Conservation (phyloP, 2,888 invertebrate species). For the Notodonta dromedarius region DNA sequence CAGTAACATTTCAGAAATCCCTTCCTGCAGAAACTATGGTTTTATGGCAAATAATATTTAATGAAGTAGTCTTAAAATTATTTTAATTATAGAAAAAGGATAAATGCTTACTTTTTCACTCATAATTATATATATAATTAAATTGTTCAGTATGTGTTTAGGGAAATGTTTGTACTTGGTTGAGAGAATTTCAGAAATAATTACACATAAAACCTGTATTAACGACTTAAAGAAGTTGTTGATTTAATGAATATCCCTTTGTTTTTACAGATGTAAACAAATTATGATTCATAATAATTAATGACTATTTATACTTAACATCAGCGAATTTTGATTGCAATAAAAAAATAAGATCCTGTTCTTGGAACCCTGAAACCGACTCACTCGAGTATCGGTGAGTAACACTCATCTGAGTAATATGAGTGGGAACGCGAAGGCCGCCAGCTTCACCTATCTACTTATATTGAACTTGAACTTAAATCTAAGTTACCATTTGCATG, state of each 20-base stretch:
- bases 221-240: too few relatives aligned
- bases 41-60: not conserved
- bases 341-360: not conserved
- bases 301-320: too few relatives aligned
- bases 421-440: constrained; percentile 2
- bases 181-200: too few relatives aligned
- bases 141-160: not conserved
- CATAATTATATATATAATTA: not conserved
- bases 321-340: too few relatives aligned
- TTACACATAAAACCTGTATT: too few relatives aligned
- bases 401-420: constrained; percentile 5
- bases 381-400: not conserved
- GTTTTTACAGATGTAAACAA: too few relatives aligned
- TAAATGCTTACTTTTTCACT: not conserved
- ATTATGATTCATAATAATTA: too few relatives aligned
- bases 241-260: too few relatives aligned
- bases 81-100: not conserved
- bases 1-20: not conserved
- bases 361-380: not conserved
- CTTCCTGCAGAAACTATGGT: not conserved
- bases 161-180: not conserved
- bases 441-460: not conserved
- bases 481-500: not conserved
- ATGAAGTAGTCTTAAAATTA: too few relatives aligned
- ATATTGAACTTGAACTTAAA: constrained; percentile 4